Percentiles rank a stretch among this genome's conserved stretches.
These are phyloP conservation scores for Ochropleura leucogaster DNA, from an alignment of 2,888 invertebrate species.

Conservation along the genomic window DNA sequence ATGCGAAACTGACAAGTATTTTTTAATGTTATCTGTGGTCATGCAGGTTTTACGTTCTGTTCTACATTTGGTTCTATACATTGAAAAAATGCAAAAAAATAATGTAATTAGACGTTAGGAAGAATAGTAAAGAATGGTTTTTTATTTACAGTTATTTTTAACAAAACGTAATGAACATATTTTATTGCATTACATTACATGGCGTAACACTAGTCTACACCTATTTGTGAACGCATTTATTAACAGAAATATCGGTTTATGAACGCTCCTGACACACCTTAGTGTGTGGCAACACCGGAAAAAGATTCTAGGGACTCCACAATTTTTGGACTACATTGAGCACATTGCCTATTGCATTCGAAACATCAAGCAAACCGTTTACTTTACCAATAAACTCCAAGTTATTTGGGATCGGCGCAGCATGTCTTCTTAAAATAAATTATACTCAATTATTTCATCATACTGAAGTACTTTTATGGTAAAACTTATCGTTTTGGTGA, in stretches of 20 bases:
- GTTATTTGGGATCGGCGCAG: too few species aligned
- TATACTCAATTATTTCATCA: too few species aligned
- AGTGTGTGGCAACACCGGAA: neutral
- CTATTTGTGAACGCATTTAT: neutral
- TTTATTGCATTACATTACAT: neutral
- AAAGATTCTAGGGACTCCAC: neutral
- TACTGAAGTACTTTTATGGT: too few species aligned
- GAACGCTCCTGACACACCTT: neutral
- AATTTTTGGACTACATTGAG: neutral
- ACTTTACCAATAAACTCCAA: too few species aligned
- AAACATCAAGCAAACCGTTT: too few species aligned
- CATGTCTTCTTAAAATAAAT: too few species aligned
- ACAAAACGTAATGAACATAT: neutral
- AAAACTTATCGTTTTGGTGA: too few species aligned
- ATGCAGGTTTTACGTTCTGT: slow-evolving; percentile 35
- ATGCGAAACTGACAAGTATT: slow-evolving; percentile 60
- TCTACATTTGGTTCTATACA: neutral
- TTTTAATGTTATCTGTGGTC: slow-evolving; percentile 52
- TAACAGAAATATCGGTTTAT: neutral
- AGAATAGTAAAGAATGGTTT: neutral
- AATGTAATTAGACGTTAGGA: neutral
- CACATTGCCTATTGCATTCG: too few species aligned
- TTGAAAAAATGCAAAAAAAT: neutral
- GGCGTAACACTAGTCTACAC: too few species aligned
- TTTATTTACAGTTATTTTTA: neutral